phyloP scores from a whole-genome alignment of 1,140 invertebrate species.

The Habropoda laboriosa region DNA sequence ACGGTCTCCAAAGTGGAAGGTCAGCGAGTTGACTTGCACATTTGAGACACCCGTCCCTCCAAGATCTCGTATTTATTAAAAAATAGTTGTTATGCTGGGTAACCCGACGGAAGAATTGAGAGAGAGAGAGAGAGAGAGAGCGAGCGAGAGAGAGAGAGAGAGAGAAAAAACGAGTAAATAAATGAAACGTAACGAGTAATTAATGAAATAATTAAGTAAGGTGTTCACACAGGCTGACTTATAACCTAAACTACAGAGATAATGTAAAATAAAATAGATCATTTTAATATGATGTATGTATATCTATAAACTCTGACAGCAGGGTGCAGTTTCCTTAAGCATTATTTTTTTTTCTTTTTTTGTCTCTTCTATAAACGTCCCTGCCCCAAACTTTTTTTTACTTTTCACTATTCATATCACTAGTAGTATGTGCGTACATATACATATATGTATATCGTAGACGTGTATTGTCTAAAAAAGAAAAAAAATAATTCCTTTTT shows the following conservation, averaged over 20 bases:
- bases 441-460: too few species aligned
- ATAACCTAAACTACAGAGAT: conserved; percentile 64
- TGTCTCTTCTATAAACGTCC: conserved; percentile 40
- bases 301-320: conserved; percentile 58
- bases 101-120: conserved; percentile 45
- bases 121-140: too few species aligned
- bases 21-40: conserved; percentile 58
- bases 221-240: conserved; percentile 69
- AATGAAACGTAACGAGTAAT: conserved; percentile 58
- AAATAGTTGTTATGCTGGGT: conserved; percentile 65
- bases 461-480: too few species aligned
- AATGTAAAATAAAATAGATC: conserved; percentile 66
- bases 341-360: conserved; percentile 48
- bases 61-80: conserved; percentile 71
- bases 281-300: conserved; percentile 67
- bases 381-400: conserved; percentile 47
- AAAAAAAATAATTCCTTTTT: conserved; percentile 44
- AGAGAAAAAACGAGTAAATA: too few species aligned
- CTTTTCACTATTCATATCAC: conserved; percentile 46
- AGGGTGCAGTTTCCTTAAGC: conserved; percentile 59
- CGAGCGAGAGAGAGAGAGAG: too few species aligned
- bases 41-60: conserved; percentile 71
- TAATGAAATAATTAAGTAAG: conserved; percentile 70
- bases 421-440: too few species aligned
- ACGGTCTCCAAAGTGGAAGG: conserved; percentile 55